phyloP scores from a whole-genome alignment of 2,113 vertebrate species.

The Proterorhinus semilunaris region DNA sequence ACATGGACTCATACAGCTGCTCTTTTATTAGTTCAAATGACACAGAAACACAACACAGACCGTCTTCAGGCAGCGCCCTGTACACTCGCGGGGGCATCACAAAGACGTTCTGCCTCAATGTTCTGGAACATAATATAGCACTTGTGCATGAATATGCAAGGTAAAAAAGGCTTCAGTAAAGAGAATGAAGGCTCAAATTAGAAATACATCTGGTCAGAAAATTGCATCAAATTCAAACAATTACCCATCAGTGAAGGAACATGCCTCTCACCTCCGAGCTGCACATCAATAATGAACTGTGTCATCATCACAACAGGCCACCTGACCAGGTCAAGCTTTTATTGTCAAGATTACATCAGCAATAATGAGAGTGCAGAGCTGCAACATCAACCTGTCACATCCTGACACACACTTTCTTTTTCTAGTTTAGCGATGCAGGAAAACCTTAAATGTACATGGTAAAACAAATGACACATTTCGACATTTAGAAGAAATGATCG shows the following conservation, averaged over 20 bases:
- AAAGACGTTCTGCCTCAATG: slow-evolving; percentile 1
- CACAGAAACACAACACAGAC: slow-evolving; percentile 38
- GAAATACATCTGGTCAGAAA: slow-evolving; percentile 11
- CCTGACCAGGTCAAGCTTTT: slow-evolving; percentile 18
- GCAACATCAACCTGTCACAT: background rate
- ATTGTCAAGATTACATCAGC: slow-evolving; percentile 14
- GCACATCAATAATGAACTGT: slow-evolving; percentile 36
- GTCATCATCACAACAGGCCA: slow-evolving; percentile 19
- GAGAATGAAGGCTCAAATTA: background rate
- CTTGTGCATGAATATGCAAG: background rate
- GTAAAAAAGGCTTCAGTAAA: background rate
- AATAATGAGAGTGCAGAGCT: slow-evolving; percentile 18
- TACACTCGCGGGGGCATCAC: background rate
- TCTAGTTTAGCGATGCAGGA: too few relatives aligned
- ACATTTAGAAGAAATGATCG: too few relatives aligned
- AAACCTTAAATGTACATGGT: too few relatives aligned
- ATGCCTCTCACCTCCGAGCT: slow-evolving; percentile 30
- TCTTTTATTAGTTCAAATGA: slow-evolving; percentile 56
- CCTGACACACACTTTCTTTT: too few relatives aligned
- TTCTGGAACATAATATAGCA: background rate
- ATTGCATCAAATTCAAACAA: slow-evolving; percentile 21
- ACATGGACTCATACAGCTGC: slow-evolving; percentile 45
- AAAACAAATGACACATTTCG: too few relatives aligned
- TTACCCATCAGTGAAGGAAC: slow-evolving; percentile 35
- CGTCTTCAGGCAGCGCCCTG: slow-evolving; percentile 27